These are phyloP conservation scores for Arnoldichthys spilopterus DNA, from an alignment of 2,797 vertebrate genomes.

Conservation along the genomic window DNA sequence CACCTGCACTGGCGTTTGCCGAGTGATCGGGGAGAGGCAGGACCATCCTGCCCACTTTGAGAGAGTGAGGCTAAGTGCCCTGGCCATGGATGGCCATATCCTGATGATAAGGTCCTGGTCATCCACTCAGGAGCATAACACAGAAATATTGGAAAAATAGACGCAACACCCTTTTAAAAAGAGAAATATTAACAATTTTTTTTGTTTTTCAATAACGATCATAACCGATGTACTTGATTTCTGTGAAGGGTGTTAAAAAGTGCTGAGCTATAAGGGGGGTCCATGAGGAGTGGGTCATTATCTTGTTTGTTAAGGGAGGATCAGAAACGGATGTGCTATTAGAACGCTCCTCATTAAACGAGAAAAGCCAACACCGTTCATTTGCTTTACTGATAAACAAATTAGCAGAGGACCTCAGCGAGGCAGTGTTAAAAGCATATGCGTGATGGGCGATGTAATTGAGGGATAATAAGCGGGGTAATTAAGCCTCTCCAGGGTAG, in stretches of 20 bases:
- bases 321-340: slow-evolving; percentile 66
- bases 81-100: no score
- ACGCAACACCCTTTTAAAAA: no score
- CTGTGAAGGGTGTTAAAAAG: slow-evolving; percentile 56
- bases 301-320: slow-evolving; percentile 71
- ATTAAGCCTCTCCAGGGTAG: slow-evolving; percentile 68
- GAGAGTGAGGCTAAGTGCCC: no score
- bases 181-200: no score
- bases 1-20: no score
- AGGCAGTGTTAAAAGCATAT: slow-evolving; percentile 60
- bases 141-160: no score
- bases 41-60: no score
- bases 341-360: slow-evolving; percentile 58
- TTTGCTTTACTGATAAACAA: slow-evolving; percentile 67
- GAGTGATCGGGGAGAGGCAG: no score
- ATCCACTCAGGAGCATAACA: no score
- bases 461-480: slow-evolving; percentile 66
- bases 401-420: slow-evolving; percentile 58
- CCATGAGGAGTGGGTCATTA: slow-evolving; percentile 65
- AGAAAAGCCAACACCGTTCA: slow-evolving; percentile 63
- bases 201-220: no score
- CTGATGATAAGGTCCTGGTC: no score
- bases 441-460: slow-evolving; percentile 65
- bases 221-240: slow-evolving; percentile 61
- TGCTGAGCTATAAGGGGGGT: slow-evolving; percentile 54